Conservation (phyloP, 2,888 invertebrate genomes). For the Odontothrips loti region DNA sequence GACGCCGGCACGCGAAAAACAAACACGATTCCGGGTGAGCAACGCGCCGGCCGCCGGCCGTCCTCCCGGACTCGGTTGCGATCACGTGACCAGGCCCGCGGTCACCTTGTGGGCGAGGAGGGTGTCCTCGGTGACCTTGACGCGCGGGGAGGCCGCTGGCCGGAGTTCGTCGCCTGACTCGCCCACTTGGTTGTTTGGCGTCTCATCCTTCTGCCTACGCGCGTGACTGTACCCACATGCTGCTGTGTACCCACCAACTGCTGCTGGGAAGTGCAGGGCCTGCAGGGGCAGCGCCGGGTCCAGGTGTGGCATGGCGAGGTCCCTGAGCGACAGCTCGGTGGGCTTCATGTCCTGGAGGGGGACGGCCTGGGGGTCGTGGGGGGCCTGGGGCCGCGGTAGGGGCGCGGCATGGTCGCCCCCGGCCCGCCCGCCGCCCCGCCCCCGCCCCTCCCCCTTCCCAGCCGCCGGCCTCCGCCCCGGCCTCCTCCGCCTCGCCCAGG, state of each 20-base stretch:
- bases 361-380: background rate
- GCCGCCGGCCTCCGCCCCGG: background rate
- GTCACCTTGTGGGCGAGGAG: too few relatives aligned
- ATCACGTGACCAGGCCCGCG: too few relatives aligned
- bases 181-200: too few relatives aligned
- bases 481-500: conserved; percentile 25
- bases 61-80: too few relatives aligned
- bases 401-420: background rate
- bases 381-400: background rate
- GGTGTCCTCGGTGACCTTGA: background rate
- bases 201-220: too few relatives aligned
- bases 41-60: too few relatives aligned
- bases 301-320: conserved; percentile 18
- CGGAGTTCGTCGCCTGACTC: too few relatives aligned
- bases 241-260: background rate
- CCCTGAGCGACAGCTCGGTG: conserved; percentile 11
- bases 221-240: too few relatives aligned
- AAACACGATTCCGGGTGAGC: too few relatives aligned
- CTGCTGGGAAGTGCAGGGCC: background rate
- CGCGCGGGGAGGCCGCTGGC: background rate
- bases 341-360: background rate
- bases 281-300: background rate
- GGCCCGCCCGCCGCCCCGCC: conserved; percentile 8
- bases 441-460: conserved; percentile 1
- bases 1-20: too few relatives aligned